These are phyloP conservation scores for Oasisia sp. DNA, from an alignment of 2,888 invertebrate species.

Conservation along the genomic window DNA sequence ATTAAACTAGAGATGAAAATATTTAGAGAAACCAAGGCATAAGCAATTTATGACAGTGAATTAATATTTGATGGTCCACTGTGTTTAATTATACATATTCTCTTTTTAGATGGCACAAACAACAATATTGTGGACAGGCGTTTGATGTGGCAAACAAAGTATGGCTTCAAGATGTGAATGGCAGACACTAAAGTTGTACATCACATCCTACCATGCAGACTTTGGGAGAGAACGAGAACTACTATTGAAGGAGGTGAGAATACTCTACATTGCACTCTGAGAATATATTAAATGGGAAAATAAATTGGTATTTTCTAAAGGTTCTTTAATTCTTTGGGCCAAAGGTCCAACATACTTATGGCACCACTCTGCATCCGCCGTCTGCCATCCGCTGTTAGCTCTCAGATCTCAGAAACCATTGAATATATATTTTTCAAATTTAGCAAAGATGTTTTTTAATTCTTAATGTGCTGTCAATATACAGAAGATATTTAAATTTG, in stretches of 20 bases:
- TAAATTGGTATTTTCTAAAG: not conserved
- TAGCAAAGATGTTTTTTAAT: too few species aligned
- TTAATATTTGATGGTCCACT: not conserved
- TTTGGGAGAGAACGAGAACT: not conserved
- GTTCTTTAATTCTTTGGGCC: too few species aligned
- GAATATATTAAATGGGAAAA: not conserved
- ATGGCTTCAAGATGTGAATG: slow-evolving; percentile 1
- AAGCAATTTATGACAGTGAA: not conserved
- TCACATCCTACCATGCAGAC: not conserved
- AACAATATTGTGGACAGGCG: not conserved
- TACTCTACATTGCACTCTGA: not conserved
- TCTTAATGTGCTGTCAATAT: too few species aligned
- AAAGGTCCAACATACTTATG: too few species aligned
- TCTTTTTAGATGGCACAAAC: slow-evolving; percentile 1
- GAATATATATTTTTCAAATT: too few species aligned
- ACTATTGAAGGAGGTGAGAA: not conserved
- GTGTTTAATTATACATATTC: not conserved
- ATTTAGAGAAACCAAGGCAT: not conserved
- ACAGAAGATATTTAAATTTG: too few species aligned
- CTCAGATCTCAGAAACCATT: too few species aligned
- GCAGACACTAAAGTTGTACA: slow-evolving; percentile 9
- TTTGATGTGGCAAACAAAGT: not conserved
- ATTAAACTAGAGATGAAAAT: too few species aligned
- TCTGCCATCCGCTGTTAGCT: too few species aligned
- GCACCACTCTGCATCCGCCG: too few species aligned